Conservation (phyloP, 2,113 vertebrate species). For the Rhodinocichla rosea region DNA sequence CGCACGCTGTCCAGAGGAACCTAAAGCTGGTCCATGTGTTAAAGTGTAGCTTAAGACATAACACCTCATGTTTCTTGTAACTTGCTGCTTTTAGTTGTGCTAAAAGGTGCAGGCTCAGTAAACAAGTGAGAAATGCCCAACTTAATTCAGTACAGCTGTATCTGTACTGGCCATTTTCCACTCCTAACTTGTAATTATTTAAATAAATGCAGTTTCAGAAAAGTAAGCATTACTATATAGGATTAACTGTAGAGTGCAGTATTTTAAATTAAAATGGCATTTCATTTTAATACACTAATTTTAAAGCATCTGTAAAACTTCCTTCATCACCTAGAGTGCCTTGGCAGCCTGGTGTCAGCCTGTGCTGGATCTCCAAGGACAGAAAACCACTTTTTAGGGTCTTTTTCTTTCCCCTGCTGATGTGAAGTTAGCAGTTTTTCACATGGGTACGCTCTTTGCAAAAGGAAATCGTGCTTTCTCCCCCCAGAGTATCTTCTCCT, state of each 20-base stretch:
- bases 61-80: not conserved
- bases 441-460: rapidly evolving
- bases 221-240: not conserved
- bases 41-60: not conserved
- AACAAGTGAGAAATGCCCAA: not conserved
- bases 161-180: not conserved
- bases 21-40: not conserved
- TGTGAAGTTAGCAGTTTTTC: not conserved
- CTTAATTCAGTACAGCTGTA: not conserved
- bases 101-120: not conserved
- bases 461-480: not conserved
- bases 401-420: not conserved
- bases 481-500: not conserved
- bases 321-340: not conserved
- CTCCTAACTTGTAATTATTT: not conserved
- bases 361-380: not conserved
- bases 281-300: not conserved
- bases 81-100: not conserved
- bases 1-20: not conserved
- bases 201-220: not conserved
- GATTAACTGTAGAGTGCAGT: not conserved
- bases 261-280: not conserved
- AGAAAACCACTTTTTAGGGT: not conserved
- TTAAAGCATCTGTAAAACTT: not conserved
- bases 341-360: not conserved